phyloP scores from a whole-genome alignment of 2,888 invertebrate species.

The Cremastobaeus sp. region DNA sequence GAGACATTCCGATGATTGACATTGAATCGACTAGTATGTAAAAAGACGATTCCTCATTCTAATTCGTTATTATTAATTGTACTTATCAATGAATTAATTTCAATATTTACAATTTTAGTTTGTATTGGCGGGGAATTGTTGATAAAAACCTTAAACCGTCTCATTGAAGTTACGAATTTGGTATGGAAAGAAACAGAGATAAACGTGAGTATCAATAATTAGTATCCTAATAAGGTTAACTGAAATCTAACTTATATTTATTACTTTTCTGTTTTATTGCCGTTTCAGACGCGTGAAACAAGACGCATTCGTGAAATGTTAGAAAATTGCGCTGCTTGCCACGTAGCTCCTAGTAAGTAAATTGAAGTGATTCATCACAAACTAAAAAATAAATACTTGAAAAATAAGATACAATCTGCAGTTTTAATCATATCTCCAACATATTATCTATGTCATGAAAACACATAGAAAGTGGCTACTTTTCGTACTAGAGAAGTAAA shows the following conservation, averaged over 20 bases:
- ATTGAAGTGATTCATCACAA: no score
- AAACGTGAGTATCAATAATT: constrained; percentile 77
- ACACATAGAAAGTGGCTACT: no score
- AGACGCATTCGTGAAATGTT: constrained; percentile 84
- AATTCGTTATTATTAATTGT: neutral
- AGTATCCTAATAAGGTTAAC: no score
- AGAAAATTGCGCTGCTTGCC: constrained; percentile 88
- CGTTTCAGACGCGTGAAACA: constrained; percentile 81
- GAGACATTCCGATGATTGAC: constrained; percentile 80
- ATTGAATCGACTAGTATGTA: constrained; percentile 49
- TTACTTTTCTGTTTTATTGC: neutral
- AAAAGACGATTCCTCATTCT: neutral
- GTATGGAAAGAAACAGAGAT: constrained; percentile 85
- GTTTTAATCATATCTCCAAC: no score
- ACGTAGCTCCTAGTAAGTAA: constrained; percentile 65
- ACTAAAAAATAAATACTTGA: no score
- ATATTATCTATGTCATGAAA: no score
- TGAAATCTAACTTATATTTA: no score
- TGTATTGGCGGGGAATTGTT: constrained; percentile 80
- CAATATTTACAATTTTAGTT: no score
- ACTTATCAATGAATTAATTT: no score
- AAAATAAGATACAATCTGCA: no score
- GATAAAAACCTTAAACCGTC: constrained; percentile 83
- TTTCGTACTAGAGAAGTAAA: no score
- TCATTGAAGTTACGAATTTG: constrained; percentile 83